phyloP scores from a whole-genome alignment of 2,797 vertebrate species.

The Salarias fasciatus region DNA sequence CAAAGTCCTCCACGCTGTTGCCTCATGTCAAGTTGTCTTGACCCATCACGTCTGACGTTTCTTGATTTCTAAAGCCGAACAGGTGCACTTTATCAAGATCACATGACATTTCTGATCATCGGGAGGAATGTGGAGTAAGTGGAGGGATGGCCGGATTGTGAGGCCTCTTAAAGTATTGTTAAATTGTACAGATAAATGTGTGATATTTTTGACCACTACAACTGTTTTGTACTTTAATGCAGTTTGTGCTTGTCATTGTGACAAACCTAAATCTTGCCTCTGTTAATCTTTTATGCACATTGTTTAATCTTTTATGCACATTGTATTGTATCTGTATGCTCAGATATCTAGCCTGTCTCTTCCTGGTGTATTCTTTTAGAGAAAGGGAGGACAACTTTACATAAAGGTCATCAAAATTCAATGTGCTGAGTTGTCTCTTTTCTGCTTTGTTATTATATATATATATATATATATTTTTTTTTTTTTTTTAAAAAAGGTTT shows the following conservation, averaged over 20 bases:
- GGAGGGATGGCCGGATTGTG: constrained; percentile 46
- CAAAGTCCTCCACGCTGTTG: constrained; percentile 49
- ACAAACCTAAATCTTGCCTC: constrained; percentile 86
- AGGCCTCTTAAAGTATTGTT: constrained; percentile 82
- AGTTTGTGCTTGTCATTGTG: constrained; percentile 88
- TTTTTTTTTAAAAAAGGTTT: no score
- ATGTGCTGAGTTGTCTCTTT: constrained; percentile 2
- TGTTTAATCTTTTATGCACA: constrained; percentile 87
- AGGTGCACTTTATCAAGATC: constrained; percentile 85
- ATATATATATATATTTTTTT: no score
- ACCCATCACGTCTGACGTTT: constrained; percentile 63
- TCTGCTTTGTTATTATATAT: constrained; percentile 10
- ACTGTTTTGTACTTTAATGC: constrained; percentile 89
- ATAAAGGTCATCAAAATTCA: constrained; percentile 81
- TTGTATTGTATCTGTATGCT: constrained; percentile 88
- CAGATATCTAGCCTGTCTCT: constrained; percentile 86
- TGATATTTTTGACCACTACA: constrained; percentile 92
- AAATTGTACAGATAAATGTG: constrained; percentile 91
- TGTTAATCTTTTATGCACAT: constrained; percentile 87
- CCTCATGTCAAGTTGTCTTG: constrained; percentile 68
- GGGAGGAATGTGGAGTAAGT: constrained; percentile 57
- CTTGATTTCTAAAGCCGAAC: constrained; percentile 75
- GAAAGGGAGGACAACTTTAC: constrained; percentile 85
- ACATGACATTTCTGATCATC: constrained; percentile 73
- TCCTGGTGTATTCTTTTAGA: constrained; percentile 86